These are phyloP conservation scores for Drosophila ficusphila DNA, from an alignment of 1,140 invertebrate species.

Conservation along the genomic window DNA sequence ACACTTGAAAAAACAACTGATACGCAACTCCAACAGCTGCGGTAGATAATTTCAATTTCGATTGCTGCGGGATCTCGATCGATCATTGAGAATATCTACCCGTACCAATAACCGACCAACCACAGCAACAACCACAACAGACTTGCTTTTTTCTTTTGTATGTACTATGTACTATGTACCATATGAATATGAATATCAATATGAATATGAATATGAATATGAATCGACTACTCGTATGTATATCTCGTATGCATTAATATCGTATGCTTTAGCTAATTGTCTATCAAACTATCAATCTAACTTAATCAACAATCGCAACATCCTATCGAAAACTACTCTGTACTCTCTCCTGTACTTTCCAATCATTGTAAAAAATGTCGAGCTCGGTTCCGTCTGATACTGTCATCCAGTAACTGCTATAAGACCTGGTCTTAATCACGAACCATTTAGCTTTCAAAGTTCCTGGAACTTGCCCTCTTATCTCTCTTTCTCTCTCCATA, in stretches of 20 bases:
- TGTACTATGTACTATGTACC: too few species aligned
- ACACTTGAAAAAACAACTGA: not conserved
- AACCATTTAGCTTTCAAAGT: conserved; percentile 38
- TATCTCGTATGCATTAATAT: conserved; percentile 47
- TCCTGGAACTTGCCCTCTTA: conserved; percentile 7
- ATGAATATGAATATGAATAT: conserved; percentile 14
- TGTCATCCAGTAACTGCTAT: not conserved
- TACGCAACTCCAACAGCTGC: conserved; percentile 17
- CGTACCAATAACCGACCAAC: conserved; percentile 8
- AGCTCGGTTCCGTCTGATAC: conserved; percentile 29
- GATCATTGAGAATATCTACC: conserved; percentile 78
- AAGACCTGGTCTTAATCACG: conserved; percentile 18
- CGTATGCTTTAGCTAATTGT: conserved; percentile 52
- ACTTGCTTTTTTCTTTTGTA: conserved; percentile 81
- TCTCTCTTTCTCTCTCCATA: conserved; percentile 10
- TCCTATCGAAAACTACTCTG: conserved; percentile 19
- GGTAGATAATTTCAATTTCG: conserved; percentile 82
- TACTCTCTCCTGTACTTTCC: conserved; percentile 13
- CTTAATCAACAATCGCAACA: conserved; percentile 37
- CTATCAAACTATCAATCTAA: conserved; percentile 46
- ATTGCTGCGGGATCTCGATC: conserved; percentile 46
- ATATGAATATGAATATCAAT: conserved; percentile 14
- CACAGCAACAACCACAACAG: conserved; percentile 39
- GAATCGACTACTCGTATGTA: conserved; percentile 58
- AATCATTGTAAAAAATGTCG: conserved; percentile 37